Conservation (phyloP, 2,113 vertebrate species). For the Trochalopteron elliotii region DNA sequence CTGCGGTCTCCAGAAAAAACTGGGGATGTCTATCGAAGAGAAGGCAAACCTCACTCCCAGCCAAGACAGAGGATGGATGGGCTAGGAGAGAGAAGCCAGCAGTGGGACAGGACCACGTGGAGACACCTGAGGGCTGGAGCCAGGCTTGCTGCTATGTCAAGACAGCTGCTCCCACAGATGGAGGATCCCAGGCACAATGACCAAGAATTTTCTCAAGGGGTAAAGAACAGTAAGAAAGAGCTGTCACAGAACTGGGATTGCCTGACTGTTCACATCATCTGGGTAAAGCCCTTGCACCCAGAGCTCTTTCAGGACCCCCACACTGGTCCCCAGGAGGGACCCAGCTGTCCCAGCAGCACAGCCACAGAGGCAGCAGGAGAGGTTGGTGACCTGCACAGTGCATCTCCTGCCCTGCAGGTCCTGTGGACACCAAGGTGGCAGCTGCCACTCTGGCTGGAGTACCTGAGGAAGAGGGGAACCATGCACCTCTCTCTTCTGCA, state of each 20-base stretch:
- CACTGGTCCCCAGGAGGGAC: neutral
- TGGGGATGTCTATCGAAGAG: neutral
- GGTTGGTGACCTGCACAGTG: neutral
- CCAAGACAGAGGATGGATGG: too few relatives aligned
- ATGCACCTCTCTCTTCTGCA: rapidly evolving
- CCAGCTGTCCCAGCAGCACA: neutral
- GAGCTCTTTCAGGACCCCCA: neutral
- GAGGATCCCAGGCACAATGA: neutral
- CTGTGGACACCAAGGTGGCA: too few relatives aligned
- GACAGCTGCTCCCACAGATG: neutral
- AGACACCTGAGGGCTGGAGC: neutral
- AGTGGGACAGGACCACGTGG: rapidly evolving
- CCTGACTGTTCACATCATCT: neutral
- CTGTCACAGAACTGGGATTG: neutral
- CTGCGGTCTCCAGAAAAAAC: neutral
- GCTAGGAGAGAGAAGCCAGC: neutral
- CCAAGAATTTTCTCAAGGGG: neutral
- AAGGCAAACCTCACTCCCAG: neutral
- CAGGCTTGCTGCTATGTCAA: neutral
- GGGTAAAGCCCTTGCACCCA: neutral
- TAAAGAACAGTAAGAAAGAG: neutral
- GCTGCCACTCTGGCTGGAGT: neutral
- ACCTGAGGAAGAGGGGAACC: neutral
- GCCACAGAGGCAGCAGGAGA: neutral
- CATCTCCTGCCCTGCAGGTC: rapidly evolving